Base-by-base conservation (phyloP, 1,140 invertebrate genomes). In the Drosophila hydei region DNA sequence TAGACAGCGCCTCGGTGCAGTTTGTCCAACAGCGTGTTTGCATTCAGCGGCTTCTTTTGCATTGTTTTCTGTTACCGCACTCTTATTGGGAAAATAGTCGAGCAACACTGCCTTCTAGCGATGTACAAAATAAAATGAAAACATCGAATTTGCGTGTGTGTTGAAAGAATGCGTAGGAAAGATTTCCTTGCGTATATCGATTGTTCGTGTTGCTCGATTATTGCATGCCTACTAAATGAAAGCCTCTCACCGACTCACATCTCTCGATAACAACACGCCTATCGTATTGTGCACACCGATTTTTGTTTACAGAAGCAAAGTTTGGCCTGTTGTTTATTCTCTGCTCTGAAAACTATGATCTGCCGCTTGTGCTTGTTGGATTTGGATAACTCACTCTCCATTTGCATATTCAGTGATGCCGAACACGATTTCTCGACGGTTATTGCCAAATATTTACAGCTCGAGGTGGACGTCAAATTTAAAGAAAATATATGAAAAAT, bases 1-100 rank as follows among this genome's bases (percentile, higher is more conserved):
- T 87, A 90, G 7, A 93, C 92, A 38, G 91, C 90, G 42, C 92
- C 92, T 60, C 91, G 92, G 70, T 93, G 92, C 40, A 93, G 63
- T 77, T 89, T 91, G 63, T 93, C 92, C 43, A 93, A 45, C 51
- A 92, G 63, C 8, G 78, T 52, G 74, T 70, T 92, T 5, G 71
- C 75, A n/a, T 74, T 75, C 4, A 91, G 56, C 19, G 87, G 83
- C 67, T 88, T 90, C 51, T 91, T 91, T 55, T 91, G 85, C 90
- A 91, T 91, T 54, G 18, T 62, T 30, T n/a, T n/a, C 30, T 43
- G 25, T 56, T 56, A 56, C 54, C 38, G 23, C 54, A 56, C 38
- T 43, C 38, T 18, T 27, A 27, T 43, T 27, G 6, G 21, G n/a
- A 51, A 27, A 30, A 16, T 18, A 30, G 3, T 55, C 52, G 18